Base-by-base conservation (phyloP, 2,797 vertebrate species). In the Rhyacichthys aspro region DNA sequence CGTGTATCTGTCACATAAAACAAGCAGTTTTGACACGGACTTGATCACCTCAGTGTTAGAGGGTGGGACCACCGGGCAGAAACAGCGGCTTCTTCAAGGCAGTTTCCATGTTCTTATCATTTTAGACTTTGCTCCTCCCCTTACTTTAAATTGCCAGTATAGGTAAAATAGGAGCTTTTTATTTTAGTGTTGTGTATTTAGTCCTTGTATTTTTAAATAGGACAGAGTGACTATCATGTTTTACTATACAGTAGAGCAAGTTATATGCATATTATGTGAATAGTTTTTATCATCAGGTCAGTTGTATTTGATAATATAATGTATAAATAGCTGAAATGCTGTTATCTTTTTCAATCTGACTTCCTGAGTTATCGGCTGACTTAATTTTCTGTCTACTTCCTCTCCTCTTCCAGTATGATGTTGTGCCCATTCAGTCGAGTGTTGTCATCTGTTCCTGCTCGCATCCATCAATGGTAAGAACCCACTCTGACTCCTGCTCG, bases 401-500 rank as follows among this genome's bases (percentile, higher is more conserved):
- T 66, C 39, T 82, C 46, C 57, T 57, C 5, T 85, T 69, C 36
- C 74, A 98, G 97, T 99, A 98, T 93, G 97, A 99, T 94, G 94
- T 97, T 85, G 94, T 97, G 92, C 95, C 97, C 76, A 95, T 98
- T 89, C 96, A 98, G 90, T 89, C 97, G 90, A 96, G 94, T 1
- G 95, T 96, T 90, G 95, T 96, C 90, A 93, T 98, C 91, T 97
- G 97, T 91, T 94, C 97, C 90, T 96, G 97, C 86, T 94, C 94
- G 89, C 58, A 95, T 84, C 94, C 96, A 92, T 96, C 96, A 86
- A 97, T 99, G 96, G 95, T 98, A 95, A 98, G 96, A 93, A 96
- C 89, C 89, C 95, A 97, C 87, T 90, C 94, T 38, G 96, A 98
- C 85, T 93, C 95, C 90, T 92, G 93, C 87, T 83, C 91, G 82